Base-by-base conservation (phyloP, 2,113 vertebrate genomes). In the Ceuthmochares aereus region DNA sequence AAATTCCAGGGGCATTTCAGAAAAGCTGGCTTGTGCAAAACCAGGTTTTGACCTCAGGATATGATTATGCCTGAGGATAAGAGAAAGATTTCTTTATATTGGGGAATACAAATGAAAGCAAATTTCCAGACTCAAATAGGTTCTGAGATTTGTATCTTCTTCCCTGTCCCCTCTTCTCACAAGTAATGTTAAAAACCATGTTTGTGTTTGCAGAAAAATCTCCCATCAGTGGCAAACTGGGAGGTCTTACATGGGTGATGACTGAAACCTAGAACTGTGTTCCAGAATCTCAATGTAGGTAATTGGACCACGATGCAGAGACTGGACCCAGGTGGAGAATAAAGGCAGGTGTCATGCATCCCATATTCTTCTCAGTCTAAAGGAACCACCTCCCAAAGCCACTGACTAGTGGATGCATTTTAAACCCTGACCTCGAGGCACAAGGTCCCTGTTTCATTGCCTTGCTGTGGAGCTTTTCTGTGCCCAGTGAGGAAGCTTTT, bases 381-480 rank as follows among this genome's bases (percentile, higher is more conserved):
- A 37, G 26, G 42, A 86, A 91, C 30, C 89, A 47, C 12, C 17
- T 90, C 52, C 14, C 59, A 88, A 70, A 96, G 30, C 59, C 54
- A 75, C 40, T 55, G 55, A 85, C n/a, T 69, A 67, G 58, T n/a
- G 17, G 72, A 77, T 58, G 45, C n/a, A 36, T 81, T 78, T 47
- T 49, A 95, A 95, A 79, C 42, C 42, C 37, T 89, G 84, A 86
- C 91, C 84, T 88, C 3, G 2, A 91, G 45, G 40, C 5, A 5
- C 87, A 96, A 89, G 45, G 11, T 45, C 60, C 63, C 36, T 75
- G 90, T 56, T 91, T 82, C 83, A 56, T 78, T 92, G 73, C 84
- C 64, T 84, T 60, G 74, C 64, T 87, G 47, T 84, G 68, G 54
- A 96, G 75, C 54, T 74, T 94, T 89, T 67, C 93, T 92, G 86